Conservation (phyloP, 2,888 invertebrate species). For the Drosophila recens region DNA sequence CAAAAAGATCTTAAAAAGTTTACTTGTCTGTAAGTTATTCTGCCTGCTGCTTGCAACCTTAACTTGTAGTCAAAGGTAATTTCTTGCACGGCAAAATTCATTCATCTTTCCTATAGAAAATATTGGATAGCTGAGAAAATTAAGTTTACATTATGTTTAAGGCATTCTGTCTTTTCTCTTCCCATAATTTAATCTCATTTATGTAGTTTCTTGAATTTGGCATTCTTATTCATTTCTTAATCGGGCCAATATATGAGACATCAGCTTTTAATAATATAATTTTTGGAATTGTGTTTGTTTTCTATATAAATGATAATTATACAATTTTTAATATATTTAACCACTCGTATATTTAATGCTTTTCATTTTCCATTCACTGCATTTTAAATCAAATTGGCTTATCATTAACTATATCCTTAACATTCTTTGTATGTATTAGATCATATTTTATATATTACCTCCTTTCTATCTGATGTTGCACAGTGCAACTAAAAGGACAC, state of each 20-base stretch:
- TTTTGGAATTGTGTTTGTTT: not conserved
- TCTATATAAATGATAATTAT: not conserved
- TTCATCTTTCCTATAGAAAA: no score
- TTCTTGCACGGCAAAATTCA: not conserved
- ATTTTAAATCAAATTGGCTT: not conserved
- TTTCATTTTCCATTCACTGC: not conserved
- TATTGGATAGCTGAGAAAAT: no score
- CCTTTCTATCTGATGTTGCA: slow-evolving; percentile 10
- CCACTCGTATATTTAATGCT: not conserved
- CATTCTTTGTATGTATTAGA: not conserved
- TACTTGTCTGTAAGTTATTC: no score
- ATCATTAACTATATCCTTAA: not conserved
- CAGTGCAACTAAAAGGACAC: slow-evolving; percentile 26
- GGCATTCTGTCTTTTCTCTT: no score
- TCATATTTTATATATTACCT: not conserved
- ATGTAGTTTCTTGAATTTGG: no score
- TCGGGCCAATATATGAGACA: no score
- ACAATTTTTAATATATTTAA: not conserved
- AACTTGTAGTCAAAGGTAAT: not conserved
- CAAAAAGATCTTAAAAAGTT: no score
- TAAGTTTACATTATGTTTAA: no score
- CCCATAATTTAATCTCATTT: no score
- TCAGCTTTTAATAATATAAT: not conserved
- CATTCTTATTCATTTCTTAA: no score
- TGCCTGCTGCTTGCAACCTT: not conserved